Percentiles rank a stretch among this genome's conserved stretches.
Evolutionary conservation across 2,888 invertebrate species (phyloP).

Genomic region (Tubiluchus corallicola): DNA sequence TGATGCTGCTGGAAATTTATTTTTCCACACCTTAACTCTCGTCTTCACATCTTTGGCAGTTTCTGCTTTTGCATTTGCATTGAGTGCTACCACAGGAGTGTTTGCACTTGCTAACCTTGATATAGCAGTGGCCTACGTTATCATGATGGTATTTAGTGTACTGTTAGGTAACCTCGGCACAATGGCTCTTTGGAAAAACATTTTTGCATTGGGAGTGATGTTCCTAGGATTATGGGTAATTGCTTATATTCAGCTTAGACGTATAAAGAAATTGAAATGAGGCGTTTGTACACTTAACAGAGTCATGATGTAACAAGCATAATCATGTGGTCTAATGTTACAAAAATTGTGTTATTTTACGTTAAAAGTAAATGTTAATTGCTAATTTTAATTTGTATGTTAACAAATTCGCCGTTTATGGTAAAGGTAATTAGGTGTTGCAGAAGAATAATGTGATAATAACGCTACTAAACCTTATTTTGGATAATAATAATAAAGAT

Average conservation of each 20-base stretch:
- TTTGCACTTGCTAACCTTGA: conserved; percentile 26
- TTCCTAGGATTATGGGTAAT: not conserved
- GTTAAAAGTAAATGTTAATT: no score
- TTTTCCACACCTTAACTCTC: conserved; percentile 22
- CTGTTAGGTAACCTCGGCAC: conserved; percentile 25
- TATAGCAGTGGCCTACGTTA: conserved; percentile 24
- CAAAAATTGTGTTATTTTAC: no score
- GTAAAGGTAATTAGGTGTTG: no score
- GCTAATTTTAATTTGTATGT: no score
- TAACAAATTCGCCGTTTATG: no score
- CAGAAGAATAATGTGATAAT: no score
- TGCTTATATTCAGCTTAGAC: not conserved
- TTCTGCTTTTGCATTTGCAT: conserved; percentile 23
- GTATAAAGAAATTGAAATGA: no score
- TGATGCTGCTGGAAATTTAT: conserved; percentile 20
- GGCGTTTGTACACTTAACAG: no score
- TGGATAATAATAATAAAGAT: no score
- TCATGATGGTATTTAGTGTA: conserved; percentile 30
- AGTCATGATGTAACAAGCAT: no score
- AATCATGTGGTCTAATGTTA: no score
- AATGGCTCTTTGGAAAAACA: conserved; percentile 15
- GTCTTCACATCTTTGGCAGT: conserved; percentile 25
- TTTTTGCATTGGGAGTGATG: not conserved
- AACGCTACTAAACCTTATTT: no score
- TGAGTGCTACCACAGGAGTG: conserved; percentile 23